Evolutionary conservation across 2,888 invertebrate genomes (phyloP).

Genomic region (Drosophila flavopinicola): DNA sequence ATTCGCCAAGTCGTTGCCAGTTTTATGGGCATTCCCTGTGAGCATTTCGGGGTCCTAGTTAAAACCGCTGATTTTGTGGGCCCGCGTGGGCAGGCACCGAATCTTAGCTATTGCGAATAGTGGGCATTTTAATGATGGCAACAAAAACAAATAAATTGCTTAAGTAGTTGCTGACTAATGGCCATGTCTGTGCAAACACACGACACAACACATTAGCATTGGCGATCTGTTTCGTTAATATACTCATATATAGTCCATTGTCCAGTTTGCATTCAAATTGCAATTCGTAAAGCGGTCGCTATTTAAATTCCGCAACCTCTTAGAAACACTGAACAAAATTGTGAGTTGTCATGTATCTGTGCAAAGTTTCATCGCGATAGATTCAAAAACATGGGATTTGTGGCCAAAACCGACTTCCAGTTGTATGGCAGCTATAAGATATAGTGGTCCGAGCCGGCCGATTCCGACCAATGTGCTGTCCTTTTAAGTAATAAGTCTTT

Average conservation of each 20-base stretch:
- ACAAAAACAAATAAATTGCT: conserved; percentile 54
- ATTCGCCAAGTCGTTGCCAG: conserved; percentile 36
- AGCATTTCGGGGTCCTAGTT: conserved; percentile 65
- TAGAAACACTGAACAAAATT: too few relatives aligned
- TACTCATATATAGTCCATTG: not conserved
- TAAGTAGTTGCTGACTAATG: conserved; percentile 44
- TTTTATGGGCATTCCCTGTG: conserved; percentile 46
- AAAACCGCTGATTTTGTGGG: conserved; percentile 36
- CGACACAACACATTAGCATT: conserved; percentile 20
- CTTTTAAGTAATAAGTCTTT: too few relatives aligned
- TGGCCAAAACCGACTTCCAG: too few relatives aligned
- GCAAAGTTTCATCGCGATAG: too few relatives aligned
- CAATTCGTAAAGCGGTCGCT: not conserved
- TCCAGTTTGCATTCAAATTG: not conserved
- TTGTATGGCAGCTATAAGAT: too few relatives aligned
- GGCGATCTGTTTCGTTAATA: conserved; percentile 9
- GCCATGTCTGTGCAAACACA: conserved; percentile 22
- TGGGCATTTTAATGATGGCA: conserved; percentile 56
- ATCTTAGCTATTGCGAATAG: conserved; percentile 35
- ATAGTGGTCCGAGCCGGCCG: too few relatives aligned
- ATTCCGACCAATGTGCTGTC: too few relatives aligned
- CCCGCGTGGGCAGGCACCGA: conserved; percentile 58
- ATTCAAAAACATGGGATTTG: too few relatives aligned
- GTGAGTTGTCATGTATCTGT: too few relatives aligned
- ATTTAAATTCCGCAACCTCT: not conserved